Percentiles rank a stretch among this genome's conserved stretches.
phyloP scores from a whole-genome alignment of 2,113 vertebrate genomes.

The Sylvicapra grimmia region DNA sequence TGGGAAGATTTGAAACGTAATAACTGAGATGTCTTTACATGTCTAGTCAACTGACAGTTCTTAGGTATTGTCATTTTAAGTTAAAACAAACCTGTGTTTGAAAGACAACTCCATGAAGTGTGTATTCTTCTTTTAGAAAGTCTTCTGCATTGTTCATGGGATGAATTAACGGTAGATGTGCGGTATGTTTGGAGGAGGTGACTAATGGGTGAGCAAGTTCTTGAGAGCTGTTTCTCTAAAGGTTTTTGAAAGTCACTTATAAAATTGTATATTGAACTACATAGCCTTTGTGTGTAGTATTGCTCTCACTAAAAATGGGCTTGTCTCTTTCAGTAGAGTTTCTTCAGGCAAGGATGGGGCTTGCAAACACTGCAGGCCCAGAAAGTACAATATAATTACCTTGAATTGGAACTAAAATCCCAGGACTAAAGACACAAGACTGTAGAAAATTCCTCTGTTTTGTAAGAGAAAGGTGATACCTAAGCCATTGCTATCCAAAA shows the following conservation, averaged over 20 bases:
- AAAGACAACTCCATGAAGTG: not conserved
- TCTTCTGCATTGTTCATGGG: not conserved
- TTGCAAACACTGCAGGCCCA: not conserved
- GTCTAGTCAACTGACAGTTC: not conserved
- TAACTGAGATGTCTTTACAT: not conserved
- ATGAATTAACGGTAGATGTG: not conserved
- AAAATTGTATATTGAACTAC: not conserved
- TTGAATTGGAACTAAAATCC: constrained; percentile 2
- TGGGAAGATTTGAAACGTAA: not conserved
- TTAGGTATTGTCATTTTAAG: not conserved
- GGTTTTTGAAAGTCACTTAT: not conserved
- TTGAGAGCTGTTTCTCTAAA: not conserved
- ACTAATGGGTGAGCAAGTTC: not conserved
- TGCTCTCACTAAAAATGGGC: not conserved
- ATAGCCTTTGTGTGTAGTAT: not conserved
- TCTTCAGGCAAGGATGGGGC: not conserved
- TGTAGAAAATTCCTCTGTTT: not conserved
- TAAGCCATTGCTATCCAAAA: not conserved
- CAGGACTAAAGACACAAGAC: not conserved
- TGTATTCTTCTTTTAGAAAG: not conserved
- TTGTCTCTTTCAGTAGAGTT: not conserved
- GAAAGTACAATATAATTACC: constrained; percentile 17
- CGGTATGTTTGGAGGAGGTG: not conserved
- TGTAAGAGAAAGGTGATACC: constrained; percentile 7
- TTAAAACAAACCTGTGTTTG: not conserved